Percentiles rank a stretch among this genome's conserved stretches.
These are phyloP conservation scores for Hesperia comma DNA, from an alignment of 2,888 invertebrate genomes.

Conservation along the genomic window DNA sequence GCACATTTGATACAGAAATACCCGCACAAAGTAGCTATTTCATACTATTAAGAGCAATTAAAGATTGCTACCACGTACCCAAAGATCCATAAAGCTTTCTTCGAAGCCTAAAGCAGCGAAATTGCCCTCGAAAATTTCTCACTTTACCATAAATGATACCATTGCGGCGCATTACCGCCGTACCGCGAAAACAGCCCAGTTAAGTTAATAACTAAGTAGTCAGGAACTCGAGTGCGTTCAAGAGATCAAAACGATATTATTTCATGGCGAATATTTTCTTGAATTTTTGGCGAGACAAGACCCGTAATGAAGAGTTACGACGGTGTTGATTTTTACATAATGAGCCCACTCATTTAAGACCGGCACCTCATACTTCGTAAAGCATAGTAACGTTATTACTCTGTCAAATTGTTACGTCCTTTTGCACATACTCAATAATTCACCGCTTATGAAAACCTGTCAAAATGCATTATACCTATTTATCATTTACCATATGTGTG, in stretches of 20 bases:
- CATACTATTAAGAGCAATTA: conserved; percentile 7
- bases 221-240: conserved; percentile 43
- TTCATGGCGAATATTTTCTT: conserved; percentile 53
- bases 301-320: conserved; percentile 67
- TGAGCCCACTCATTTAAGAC: conserved; percentile 61
- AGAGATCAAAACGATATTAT: conserved; percentile 57
- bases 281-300: conserved; percentile 53
- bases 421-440: conserved; percentile 23
- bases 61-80: conserved; percentile 20
- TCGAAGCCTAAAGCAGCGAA: conserved; percentile 40
- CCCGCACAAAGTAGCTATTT: neutral
- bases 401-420: conserved; percentile 21
- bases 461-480: neutral
- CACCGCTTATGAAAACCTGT: neutral
- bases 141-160: conserved; percentile 48
- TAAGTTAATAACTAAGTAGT: conserved; percentile 49
- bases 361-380: conserved; percentile 45
- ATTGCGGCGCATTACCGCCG: conserved; percentile 37
- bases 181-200: conserved; percentile 41
- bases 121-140: conserved; percentile 40
- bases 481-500: too few relatives aligned
- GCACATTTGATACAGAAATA: conserved; percentile 2
- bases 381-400: conserved; percentile 12
- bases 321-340: conserved; percentile 74
- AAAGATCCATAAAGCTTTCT: conserved; percentile 36